Base-by-base conservation (phyloP, 2,113 vertebrate genomes). In the Pimephales promelas region DNA sequence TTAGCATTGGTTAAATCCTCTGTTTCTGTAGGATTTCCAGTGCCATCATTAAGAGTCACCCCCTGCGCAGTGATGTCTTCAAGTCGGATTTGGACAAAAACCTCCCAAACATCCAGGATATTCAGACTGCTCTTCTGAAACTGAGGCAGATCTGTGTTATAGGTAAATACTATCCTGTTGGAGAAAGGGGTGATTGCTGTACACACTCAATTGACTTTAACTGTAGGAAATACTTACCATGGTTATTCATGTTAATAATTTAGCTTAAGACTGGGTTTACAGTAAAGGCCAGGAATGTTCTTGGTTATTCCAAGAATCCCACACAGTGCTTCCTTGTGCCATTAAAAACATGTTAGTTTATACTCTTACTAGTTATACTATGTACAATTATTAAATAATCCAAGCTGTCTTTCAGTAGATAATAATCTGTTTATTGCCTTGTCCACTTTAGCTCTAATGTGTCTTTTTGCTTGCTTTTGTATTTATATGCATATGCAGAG, bases 41-140 rank as follows among this genome's bases (percentile, higher is more conserved):
- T 45, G 97, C 97, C 3, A 93, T 99, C 87, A 97, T 95, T 49
- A 97, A 97, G 88, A 99, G 98, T 90, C 97, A 99, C 88, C 97
- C 97, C 3, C 93, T 96, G 86, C 94, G 95, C 85, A 96, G 93
- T 84, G 97, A 98, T 0, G 94, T 98, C 56, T 89, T 95, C 89
- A 96, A 92, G 88, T 95, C 90, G 1, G 97, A 98, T 79, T 89
- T 99, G 90, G 97, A 99, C 90, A 97, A 96, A 86, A 91, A 85
- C 86, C 94, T 99, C 59, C 97, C 98, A 0, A 95, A 43, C 84
- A 95, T 97, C 92, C 96, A 97, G 87, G 97, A 99, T 56, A 93
- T 99, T 87, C 97, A 99, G 89, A 88, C 88, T 9, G 95, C 97
- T 3, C 96, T 98, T 74, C 77, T 92, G 80, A 97, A 96, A 90